Conservation (phyloP, 2,797 vertebrate genomes). For the Phalanger gymnotis region DNA sequence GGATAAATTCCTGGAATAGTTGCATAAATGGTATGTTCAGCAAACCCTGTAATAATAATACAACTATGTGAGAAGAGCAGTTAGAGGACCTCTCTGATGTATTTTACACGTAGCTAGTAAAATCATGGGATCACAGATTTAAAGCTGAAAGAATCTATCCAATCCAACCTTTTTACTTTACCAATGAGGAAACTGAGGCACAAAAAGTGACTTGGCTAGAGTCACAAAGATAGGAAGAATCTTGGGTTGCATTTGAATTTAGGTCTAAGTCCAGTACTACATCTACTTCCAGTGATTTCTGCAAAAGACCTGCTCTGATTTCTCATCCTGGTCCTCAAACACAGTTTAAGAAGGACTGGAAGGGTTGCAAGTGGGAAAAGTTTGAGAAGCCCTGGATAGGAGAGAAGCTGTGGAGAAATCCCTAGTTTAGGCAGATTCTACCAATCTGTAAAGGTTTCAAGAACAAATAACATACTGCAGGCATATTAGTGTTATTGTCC, state of each 20-base stretch:
- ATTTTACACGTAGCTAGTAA: neutral
- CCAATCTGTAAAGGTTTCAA: neutral
- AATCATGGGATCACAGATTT: neutral
- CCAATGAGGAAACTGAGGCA: neutral
- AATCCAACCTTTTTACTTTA: neutral
- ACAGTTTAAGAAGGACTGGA: too few species aligned
- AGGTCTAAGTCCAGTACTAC: neutral
- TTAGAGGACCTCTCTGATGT: neutral
- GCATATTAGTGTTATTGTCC: neutral
- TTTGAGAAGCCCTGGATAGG: too few species aligned
- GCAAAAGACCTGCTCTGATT: neutral
- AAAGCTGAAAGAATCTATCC: neutral
- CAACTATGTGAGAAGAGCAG: neutral
- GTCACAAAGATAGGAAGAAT: neutral
- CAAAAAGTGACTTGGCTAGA: neutral
- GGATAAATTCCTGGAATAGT: conserved; percentile 18
- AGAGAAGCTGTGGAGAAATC: neutral
- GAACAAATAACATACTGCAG: too few species aligned
- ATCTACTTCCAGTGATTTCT: neutral
- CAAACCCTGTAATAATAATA: neutral
- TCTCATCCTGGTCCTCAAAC: neutral
- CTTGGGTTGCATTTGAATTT: neutral
- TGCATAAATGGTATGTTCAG: conserved; percentile 4
- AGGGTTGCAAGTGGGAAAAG: too few species aligned
- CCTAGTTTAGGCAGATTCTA: neutral